A percentile compares a stretch with the other conserved stretches of the same genome.
phyloP scores from a whole-genome alignment of 2,888 invertebrate species.

The Cephalotes varians region DNA sequence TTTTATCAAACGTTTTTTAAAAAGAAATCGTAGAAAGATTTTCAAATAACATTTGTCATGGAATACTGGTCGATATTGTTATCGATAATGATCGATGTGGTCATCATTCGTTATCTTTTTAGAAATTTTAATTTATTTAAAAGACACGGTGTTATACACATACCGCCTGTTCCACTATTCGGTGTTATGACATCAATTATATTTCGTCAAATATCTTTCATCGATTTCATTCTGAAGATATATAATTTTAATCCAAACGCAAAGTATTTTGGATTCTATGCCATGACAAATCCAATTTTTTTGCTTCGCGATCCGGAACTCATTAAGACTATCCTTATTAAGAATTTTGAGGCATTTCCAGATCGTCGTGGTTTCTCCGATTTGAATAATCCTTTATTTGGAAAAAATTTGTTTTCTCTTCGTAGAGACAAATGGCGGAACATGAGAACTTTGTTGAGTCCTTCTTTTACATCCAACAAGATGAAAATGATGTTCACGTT shows the following conservation, averaged over 20 bases:
- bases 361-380: constrained; percentile 29
- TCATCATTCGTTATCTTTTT: constrained; percentile 43
- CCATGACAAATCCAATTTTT: constrained; percentile 63
- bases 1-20: neutral
- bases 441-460: constrained; percentile 86
- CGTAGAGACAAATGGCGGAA: constrained; percentile 86
- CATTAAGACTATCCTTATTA: constrained; percentile 69
- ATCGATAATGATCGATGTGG: constrained; percentile 21
- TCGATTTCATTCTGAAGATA: constrained; percentile 17
- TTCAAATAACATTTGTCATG: constrained; percentile 7
- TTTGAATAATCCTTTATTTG: constrained; percentile 65
- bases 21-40: neutral
- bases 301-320: constrained; percentile 74
- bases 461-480: constrained; percentile 87
- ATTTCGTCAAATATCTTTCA: constrained; percentile 48
- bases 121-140: constrained; percentile 46
- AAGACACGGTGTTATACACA: constrained; percentile 46
- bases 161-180: constrained; percentile 60
- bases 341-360: constrained; percentile 68
- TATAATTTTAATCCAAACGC: constrained; percentile 63
- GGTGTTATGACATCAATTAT: constrained; percentile 62
- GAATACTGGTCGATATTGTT: constrained; percentile 46
- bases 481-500: constrained; percentile 87
- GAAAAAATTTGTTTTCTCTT: constrained; percentile 66
- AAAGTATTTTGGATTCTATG: constrained; percentile 72